Evolutionary conservation across 2,113 vertebrate genomes (phyloP), one percentile per base, ranked within the genome.

Genomic region (Paramisgurnus dabryanus): DNA sequence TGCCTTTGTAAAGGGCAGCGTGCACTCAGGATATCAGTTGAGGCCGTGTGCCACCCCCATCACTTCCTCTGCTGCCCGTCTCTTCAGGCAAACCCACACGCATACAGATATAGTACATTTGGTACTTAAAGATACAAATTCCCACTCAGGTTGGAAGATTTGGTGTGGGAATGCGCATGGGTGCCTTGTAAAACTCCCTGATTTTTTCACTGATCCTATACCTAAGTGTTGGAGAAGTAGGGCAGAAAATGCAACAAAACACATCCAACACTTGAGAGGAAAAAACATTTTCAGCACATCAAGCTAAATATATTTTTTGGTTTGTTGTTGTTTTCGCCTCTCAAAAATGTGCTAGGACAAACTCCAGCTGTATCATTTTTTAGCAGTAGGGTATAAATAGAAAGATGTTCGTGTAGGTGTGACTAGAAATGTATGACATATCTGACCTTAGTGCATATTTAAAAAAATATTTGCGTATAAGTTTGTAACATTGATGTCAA

Each of bases 1-100:
- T 92, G 88, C 87, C 85, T 93, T 90, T 90, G 85, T 85, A 91
- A 93, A 93, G 91, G 92, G 88, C 90, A 92, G 79, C 22, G 72
- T 89, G 84, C 89, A 85, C 86, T 90, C 83, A 66, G 76, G 87
- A 80, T 87, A 92, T 89, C 83, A 87, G 86, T 76, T 83, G 74
- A 82, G 81, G 76, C 78, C 73, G 17, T 78, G 72, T 60, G 41
- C 63, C 82, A 79, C 74, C 74, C 74, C 74, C 43, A 4, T 58
- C 72, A 17, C 65, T 60, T 61, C 75, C 75, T 77, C 73, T 75
- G 60, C 73, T 75, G 73, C 73, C 73, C 73, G 49, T 17, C 72
- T 45, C 74, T 66, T 76, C 61, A 66, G 61, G 75, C 75, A 40
- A 77, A 77, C 61, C 63, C 75, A 77, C 75, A 77, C 34, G 75